A percentile compares a stretch with the other conserved stretches of the same genome.
Conservation (phyloP, 2,888 invertebrate species). For the Macroteleia sp. region DNA sequence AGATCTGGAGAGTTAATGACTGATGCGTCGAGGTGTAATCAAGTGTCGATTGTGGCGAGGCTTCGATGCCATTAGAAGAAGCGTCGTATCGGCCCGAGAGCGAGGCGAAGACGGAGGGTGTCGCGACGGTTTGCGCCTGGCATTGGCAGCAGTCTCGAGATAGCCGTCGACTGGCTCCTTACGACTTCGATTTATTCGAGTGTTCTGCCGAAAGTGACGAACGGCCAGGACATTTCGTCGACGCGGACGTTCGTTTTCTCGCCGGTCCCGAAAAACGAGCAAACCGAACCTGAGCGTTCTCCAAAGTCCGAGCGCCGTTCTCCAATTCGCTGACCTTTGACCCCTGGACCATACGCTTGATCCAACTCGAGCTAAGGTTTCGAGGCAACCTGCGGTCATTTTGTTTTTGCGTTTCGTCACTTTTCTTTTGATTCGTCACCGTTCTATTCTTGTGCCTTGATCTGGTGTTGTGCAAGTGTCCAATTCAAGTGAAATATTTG, state of each 20-base stretch:
- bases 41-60: slow-evolving; percentile 57
- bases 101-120: slow-evolving; percentile 73
- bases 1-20: slow-evolving; percentile 39
- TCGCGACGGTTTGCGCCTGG: slow-evolving; percentile 80
- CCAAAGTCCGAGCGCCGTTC: not conserved
- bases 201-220: slow-evolving; percentile 78
- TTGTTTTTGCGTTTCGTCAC: too few relatives aligned
- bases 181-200: slow-evolving; percentile 82
- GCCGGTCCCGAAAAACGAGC: too few relatives aligned
- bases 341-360: too few relatives aligned
- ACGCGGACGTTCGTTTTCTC: not conserved
- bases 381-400: too few relatives aligned
- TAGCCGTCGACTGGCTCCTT: slow-evolving; percentile 83
- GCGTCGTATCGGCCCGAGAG: slow-evolving; percentile 58
- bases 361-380: too few relatives aligned
- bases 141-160: slow-evolving; percentile 84
- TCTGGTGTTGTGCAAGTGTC: slow-evolving; percentile 81
- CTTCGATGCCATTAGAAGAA: slow-evolving; percentile 64
- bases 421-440: too few relatives aligned
- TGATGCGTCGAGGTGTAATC: slow-evolving; percentile 41
- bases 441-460: slow-evolving; percentile 75
- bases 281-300: not conserved
- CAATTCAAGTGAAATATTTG: too few relatives aligned
- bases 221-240: slow-evolving; percentile 60
- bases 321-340: too few relatives aligned